A percentile compares a stretch with the other conserved stretches of the same genome.
Evolutionary conservation across 2,797 vertebrate species (phyloP).

Genomic region (Leptoclinus maculatus): DNA sequence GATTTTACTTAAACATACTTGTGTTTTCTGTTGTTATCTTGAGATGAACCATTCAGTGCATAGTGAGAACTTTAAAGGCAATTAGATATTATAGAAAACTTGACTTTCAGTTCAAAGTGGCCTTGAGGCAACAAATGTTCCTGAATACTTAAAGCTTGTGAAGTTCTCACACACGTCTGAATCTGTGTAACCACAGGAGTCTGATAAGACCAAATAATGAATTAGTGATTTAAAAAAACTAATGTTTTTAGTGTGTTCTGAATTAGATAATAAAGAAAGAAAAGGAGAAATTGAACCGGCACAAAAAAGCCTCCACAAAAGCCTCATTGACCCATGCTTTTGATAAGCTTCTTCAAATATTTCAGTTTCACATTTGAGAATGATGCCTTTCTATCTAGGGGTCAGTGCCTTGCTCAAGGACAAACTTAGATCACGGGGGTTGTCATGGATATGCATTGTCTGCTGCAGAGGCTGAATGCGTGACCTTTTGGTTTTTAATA

Average conservation of each 20-base stretch:
- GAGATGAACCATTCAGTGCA: neutral
- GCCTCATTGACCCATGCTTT: neutral
- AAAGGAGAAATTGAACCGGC: neutral
- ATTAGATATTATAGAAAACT: constrained; percentile 3
- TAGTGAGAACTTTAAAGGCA: neutral
- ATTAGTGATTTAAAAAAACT: neutral
- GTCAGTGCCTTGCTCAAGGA: constrained; percentile 28
- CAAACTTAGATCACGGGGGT: neutral
- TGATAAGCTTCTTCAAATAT: neutral
- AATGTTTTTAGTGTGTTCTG: neutral
- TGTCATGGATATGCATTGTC: constrained; percentile 7
- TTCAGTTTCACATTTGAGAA: neutral
- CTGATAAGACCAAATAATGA: neutral
- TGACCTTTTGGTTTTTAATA: constrained; percentile 42
- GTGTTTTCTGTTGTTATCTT: neutral
- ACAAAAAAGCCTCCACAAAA: neutral
- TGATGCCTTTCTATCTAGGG: neutral
- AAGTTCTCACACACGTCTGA: neutral
- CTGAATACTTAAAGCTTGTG: neutral
- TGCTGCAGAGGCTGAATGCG: neutral
- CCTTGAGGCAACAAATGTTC: constrained; percentile 14
- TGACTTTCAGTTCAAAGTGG: constrained; percentile 14
- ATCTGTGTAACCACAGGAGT: neutral
- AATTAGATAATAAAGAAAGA: neutral
- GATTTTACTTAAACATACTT: neutral